Conservation (phyloP, 2,797 vertebrate genomes). For the Orestias chungarensis region DNA sequence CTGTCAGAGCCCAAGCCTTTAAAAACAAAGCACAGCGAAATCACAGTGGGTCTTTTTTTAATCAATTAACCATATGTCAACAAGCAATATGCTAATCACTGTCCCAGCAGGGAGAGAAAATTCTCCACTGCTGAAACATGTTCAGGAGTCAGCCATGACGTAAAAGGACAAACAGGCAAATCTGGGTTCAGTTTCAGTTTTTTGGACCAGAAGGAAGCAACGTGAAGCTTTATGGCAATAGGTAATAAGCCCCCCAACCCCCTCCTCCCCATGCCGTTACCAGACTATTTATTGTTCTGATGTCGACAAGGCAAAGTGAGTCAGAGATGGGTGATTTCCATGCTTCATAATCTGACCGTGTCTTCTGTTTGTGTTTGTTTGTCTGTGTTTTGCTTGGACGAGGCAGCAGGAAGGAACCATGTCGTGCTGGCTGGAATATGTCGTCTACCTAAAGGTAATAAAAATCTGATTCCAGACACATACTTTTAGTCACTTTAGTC, state of each 20-base stretch:
- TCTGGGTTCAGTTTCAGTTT: constrained; percentile 19
- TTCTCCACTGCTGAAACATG: constrained; percentile 68
- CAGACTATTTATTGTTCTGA: constrained; percentile 13
- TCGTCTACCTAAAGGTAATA: constrained; percentile 71
- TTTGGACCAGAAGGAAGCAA: constrained; percentile 7
- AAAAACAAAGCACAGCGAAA: constrained; percentile 81
- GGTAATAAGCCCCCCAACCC: background rate
- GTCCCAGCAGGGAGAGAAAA: constrained; percentile 57
- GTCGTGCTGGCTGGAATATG: constrained; percentile 71
- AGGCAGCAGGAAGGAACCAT: constrained; percentile 46
- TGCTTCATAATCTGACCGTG: background rate
- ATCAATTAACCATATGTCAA: constrained; percentile 83
- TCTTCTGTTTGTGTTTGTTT: constrained; percentile 35
- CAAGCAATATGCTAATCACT: constrained; percentile 75
- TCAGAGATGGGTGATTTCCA: constrained; percentile 39
- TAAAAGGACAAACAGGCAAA: constrained; percentile 32
- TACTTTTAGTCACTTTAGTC: constrained; percentile 71
- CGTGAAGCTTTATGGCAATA: background rate
- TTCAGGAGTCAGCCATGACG: constrained; percentile 52
- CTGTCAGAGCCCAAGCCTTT: constrained; percentile 80
- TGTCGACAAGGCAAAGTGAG: constrained; percentile 24
- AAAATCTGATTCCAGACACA: constrained; percentile 60
- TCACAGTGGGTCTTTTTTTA: constrained; percentile 73
- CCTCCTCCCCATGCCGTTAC: background rate
- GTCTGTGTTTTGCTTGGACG: constrained; percentile 57